Percentiles rank a stretch among this genome's conserved stretches.
These are phyloP conservation scores for Entomobrya proxima DNA, from an alignment of 2,888 invertebrate species.

Conservation along the genomic window DNA sequence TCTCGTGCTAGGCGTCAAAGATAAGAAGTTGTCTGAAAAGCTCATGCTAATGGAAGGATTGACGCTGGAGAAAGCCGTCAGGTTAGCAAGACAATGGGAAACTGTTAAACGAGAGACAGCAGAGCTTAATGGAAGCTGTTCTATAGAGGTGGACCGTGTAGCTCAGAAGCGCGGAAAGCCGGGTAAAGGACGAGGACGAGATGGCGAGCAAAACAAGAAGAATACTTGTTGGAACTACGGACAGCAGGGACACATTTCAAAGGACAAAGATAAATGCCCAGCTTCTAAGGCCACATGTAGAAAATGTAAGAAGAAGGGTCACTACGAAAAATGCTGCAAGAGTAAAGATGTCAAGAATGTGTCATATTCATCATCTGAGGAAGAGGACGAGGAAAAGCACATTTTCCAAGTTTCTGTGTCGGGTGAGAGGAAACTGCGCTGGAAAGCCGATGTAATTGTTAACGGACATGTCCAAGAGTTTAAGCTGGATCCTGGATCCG, in stretches of 20 bases:
- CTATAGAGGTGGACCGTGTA: not conserved
- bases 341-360: not conserved
- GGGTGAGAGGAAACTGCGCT: not conserved
- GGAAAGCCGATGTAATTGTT: conserved; percentile 14
- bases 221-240: not conserved
- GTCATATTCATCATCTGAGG: not conserved
- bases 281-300: conserved; percentile 36
- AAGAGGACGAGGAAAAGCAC: too few species aligned
- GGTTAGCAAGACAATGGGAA: conserved; percentile 51
- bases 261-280: conserved; percentile 42
- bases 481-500: conserved; percentile 57
- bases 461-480: not conserved
- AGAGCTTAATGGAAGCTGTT: conserved; percentile 44
- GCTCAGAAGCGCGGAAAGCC: not conserved
- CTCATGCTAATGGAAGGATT: conserved; percentile 63
- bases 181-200: not conserved
- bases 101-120: conserved; percentile 37
- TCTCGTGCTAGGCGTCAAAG: conserved; percentile 69
- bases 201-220: not conserved
- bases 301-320: conserved; percentile 50
- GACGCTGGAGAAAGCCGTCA: conserved; percentile 55
- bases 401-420: not conserved
- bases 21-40: conserved; percentile 66
- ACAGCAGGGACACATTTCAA: not conserved
- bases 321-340: conserved; percentile 37